phyloP scores from a whole-genome alignment of 2,797 vertebrate genomes.

The Neoniphon sammara region DNA sequence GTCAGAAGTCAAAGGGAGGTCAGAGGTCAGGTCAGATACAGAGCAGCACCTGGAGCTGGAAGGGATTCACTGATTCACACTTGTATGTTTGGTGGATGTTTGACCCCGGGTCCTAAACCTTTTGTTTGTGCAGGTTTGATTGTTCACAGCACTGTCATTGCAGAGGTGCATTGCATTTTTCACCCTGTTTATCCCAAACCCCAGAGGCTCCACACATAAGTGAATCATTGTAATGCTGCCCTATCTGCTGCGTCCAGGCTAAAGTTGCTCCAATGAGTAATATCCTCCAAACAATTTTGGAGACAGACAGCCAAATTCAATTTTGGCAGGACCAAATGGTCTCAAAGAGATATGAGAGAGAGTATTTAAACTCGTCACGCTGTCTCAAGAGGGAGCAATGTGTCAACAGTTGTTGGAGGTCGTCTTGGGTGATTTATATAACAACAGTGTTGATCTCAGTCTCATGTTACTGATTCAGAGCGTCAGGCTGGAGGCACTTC shows the following conservation, averaged over 20 bases:
- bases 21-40: too few relatives aligned
- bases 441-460: slow-evolving; percentile 18
- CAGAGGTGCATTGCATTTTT: slow-evolving; percentile 43
- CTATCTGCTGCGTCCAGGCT: slow-evolving; percentile 12
- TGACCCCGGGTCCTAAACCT: too few relatives aligned
- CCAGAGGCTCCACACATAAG: slow-evolving; percentile 17
- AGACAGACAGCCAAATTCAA: slow-evolving; percentile 19
- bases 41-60: too few relatives aligned
- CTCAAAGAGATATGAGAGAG: slow-evolving; percentile 4
- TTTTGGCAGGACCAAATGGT: slow-evolving; percentile 14
- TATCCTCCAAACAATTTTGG: slow-evolving; percentile 13
- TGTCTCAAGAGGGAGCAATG: slow-evolving; percentile 23
- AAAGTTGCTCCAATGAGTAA: slow-evolving; percentile 27
- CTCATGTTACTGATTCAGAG: slow-evolving; percentile 38
- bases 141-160: not conserved
- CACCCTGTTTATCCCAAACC: slow-evolving; percentile 30
- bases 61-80: too few relatives aligned
- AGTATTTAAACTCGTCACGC: slow-evolving; percentile 2
- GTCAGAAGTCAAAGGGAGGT: too few relatives aligned
- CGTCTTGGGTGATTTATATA: slow-evolving; percentile 31
- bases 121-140: too few relatives aligned
- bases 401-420: slow-evolving; percentile 34
- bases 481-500: not conserved
- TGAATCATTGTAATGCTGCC: slow-evolving; percentile 25
- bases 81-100: too few relatives aligned